These are phyloP conservation scores for Danionella dracula DNA, from an alignment of 2,797 vertebrate genomes.

Conservation along the genomic window DNA sequence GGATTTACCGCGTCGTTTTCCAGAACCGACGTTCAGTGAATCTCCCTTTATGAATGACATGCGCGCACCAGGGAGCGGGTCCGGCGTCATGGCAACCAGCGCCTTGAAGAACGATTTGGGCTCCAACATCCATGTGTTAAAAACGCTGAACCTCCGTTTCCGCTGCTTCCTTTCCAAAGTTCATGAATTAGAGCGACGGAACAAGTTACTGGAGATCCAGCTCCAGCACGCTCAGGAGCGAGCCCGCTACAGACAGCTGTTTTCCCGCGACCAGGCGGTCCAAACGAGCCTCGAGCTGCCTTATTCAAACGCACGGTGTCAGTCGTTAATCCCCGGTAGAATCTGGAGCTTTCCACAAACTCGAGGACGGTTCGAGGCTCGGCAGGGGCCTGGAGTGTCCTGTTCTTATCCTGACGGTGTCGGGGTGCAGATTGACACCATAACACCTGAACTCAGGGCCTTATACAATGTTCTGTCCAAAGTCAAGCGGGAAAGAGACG, in stretches of 20 bases:
- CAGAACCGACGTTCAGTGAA: slow-evolving; percentile 63
- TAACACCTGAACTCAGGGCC: slow-evolving; percentile 76
- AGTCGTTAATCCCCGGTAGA: slow-evolving; percentile 70
- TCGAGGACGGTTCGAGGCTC: slow-evolving; percentile 72
- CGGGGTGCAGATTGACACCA: slow-evolving; percentile 72
- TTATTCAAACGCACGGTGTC: slow-evolving; percentile 36
- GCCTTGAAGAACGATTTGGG: slow-evolving; percentile 79
- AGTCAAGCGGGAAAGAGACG: slow-evolving; percentile 71
- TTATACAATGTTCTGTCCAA: slow-evolving; percentile 74
- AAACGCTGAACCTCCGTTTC: slow-evolving; percentile 81
- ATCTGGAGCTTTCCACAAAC: slow-evolving; percentile 82
- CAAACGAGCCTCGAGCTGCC: slow-evolving; percentile 62
- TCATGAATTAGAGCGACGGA: slow-evolving; percentile 81
- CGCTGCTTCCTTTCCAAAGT: slow-evolving; percentile 83
- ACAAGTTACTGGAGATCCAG: slow-evolving; percentile 79
- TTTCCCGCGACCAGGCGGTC: slow-evolving; percentile 71
- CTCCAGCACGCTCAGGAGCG: slow-evolving; percentile 65
- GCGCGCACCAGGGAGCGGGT: slow-evolving; percentile 37
- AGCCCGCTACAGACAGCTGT: slow-evolving; percentile 65
- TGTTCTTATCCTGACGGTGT: slow-evolving; percentile 66
- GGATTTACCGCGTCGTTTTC: slow-evolving; percentile 35
- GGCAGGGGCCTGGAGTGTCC: slow-evolving; percentile 68
- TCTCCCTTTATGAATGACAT: slow-evolving; percentile 49
- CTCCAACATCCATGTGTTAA: slow-evolving; percentile 79
- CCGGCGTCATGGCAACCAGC: slow-evolving; percentile 63